Conservation (phyloP, 2,113 vertebrate genomes). For the Tiliqua scincoides region DNA sequence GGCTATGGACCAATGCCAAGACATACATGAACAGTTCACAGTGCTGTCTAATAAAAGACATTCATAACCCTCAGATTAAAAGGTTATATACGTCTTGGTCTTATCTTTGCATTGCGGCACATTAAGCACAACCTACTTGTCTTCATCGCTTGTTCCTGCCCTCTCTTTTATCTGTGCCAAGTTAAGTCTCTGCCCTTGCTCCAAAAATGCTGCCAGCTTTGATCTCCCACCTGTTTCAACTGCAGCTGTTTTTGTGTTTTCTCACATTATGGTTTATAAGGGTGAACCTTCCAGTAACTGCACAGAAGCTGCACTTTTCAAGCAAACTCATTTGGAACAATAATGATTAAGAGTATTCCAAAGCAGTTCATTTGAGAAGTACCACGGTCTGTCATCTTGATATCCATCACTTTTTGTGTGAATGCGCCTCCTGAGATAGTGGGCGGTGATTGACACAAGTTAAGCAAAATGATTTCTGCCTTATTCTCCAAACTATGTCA, state of each 20-base stretch:
- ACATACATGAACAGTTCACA: background rate
- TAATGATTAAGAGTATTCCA: background rate
- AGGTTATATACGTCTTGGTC: background rate
- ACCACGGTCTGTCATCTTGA: background rate
- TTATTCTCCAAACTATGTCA: background rate
- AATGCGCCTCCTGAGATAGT: background rate
- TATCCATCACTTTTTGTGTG: background rate
- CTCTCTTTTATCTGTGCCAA: conserved; percentile 5
- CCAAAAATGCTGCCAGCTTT: conserved; percentile 11
- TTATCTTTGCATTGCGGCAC: conserved; percentile 3
- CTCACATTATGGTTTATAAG: background rate
- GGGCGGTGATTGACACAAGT: background rate
- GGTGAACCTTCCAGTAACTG: background rate
- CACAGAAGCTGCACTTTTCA: background rate
- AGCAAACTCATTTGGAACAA: background rate
- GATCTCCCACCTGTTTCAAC: conserved; percentile 10
- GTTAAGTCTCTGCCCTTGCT: background rate
- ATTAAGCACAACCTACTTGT: conserved; percentile 1
- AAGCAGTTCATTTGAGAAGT: background rate
- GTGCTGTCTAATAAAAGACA: background rate
- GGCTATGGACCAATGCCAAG: background rate
- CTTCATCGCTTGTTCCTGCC: background rate
- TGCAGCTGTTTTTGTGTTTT: conserved; percentile 8
- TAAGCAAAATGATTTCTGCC: background rate
- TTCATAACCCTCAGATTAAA: conserved; percentile 3